Base-by-base conservation (phyloP, 1,140 invertebrate species). In the Tenebrio molitor region DNA sequence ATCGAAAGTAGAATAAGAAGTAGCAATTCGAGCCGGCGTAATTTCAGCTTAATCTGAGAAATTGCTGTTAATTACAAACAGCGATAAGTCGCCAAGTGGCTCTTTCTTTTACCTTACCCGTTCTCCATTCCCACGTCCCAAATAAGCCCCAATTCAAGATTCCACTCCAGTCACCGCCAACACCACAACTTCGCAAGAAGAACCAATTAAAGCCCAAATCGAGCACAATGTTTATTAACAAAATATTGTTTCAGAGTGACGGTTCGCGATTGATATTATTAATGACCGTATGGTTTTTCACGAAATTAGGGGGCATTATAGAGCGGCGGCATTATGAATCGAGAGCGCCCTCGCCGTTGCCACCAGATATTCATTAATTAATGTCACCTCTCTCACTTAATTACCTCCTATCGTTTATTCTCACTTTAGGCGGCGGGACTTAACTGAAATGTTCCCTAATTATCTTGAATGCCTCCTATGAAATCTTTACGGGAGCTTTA, bases 301-400 rank as follows among this genome's bases (percentile, higher is more conserved):
- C 69, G 68, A 73, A 63, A 58, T 50, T 42, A 39, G 63, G 71
- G 71, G 42, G 53, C 41, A 66, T 72, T 58, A 67, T 34, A 44
- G 64, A 46, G 63, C 64, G 63, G 65, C 63, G 53, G 63, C 69
- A 71, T 62, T 71, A 71, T 72, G 62, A 65, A 65, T 29, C 50
- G 71, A 72, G 53, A 67, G 58, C 64, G 63, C 71, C 58, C 50
- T 58, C 50, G 25, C 25, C 50, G 50, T 73, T 67, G 39, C 21
- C 21, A 72, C 21, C 64, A 58, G 64, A 44, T 25, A 62, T 63
- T 69, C 74, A 75, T 75, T 75, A 75, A 75, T 75, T 75, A 75
- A 75, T 73, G 74, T 75, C 74, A 75, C 74, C 74, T 72, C 71
- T 72, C 64, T 53, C 62, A 69, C 33, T 68, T 73, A 73, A 73